Conservation (phyloP, 2,888 invertebrate genomes). For the Drosophila setosimentum region DNA sequence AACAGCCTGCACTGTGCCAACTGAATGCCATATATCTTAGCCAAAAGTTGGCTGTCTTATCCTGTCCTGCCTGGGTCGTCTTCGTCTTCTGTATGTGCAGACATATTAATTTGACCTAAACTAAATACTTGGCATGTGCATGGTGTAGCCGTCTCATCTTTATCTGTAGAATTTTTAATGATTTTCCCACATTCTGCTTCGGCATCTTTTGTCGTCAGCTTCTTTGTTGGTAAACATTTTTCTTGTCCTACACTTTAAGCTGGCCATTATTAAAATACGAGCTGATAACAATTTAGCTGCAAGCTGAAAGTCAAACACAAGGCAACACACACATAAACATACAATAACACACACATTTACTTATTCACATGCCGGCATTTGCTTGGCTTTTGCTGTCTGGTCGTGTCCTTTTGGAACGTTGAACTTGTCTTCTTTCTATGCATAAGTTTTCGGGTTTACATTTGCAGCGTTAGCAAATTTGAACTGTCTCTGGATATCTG, state of each 20-base stretch:
- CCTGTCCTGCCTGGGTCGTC: slow-evolving; percentile 23
- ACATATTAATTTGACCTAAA: slow-evolving; percentile 66
- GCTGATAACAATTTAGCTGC: slow-evolving; percentile 77
- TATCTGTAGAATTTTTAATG: slow-evolving; percentile 72
- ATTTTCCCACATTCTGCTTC: slow-evolving; percentile 56
- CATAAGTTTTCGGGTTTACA: slow-evolving; percentile 45
- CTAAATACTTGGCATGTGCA: slow-evolving; percentile 61
- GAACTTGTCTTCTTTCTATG: slow-evolving; percentile 59
- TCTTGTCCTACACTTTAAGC: slow-evolving; percentile 80
- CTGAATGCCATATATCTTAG: slow-evolving; percentile 49
- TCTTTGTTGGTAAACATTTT: slow-evolving; percentile 78
- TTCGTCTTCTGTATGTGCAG: slow-evolving; percentile 42
- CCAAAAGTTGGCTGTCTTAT: slow-evolving; percentile 33
- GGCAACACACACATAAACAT: slow-evolving; percentile 31
- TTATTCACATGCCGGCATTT: slow-evolving; percentile 49
- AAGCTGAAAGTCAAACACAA: slow-evolving; percentile 75
- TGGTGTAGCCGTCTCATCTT: slow-evolving; percentile 30
- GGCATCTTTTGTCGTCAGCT: slow-evolving; percentile 57
- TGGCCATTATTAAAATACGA: slow-evolving; percentile 79
- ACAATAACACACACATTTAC: slow-evolving; percentile 26
- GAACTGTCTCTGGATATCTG: slow-evolving; percentile 51
- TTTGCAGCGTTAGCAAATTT: slow-evolving; percentile 61
- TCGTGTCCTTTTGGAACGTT: slow-evolving; percentile 71
- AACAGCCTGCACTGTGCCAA: slow-evolving; percentile 21
- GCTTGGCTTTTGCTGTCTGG: slow-evolving; percentile 64